Evolutionary conservation across 2,113 vertebrate species (phyloP).

Genomic region (Dendropsophus ebraccatus): DNA sequence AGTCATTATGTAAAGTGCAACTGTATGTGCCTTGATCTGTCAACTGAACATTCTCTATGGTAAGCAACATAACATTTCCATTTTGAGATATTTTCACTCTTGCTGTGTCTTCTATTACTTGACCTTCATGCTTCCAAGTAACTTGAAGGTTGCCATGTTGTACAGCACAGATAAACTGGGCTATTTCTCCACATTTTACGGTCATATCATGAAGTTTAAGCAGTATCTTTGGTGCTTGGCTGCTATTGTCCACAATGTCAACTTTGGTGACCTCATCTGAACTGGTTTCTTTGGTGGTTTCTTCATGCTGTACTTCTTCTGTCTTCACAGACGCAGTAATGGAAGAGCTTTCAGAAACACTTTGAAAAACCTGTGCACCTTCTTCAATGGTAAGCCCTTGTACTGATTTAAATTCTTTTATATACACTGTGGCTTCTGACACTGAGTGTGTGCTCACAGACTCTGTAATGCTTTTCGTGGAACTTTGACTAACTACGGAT

Average conservation of each 20-base stretch:
- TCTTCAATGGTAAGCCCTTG: constrained; percentile 70
- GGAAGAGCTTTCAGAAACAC: constrained; percentile 72
- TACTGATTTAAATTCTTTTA: constrained; percentile 74
- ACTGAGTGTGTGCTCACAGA: constrained; percentile 70
- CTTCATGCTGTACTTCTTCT: constrained; percentile 59
- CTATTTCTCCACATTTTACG: constrained; percentile 74
- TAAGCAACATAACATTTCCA: constrained; percentile 76
- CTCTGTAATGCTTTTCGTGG: constrained; percentile 76
- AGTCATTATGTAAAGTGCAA: constrained; percentile 77
- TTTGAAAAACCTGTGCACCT: constrained; percentile 75
- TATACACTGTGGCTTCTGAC: constrained; percentile 71
- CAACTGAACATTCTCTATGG: constrained; percentile 73
- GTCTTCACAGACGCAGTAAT: constrained; percentile 63
- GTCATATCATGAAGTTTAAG: constrained; percentile 78
- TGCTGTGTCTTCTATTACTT: constrained; percentile 71
- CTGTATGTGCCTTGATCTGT: constrained; percentile 82
- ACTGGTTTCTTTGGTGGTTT: constrained; percentile 62
- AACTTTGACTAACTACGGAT: constrained; percentile 83
- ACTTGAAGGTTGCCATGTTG: constrained; percentile 73
- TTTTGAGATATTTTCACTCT: constrained; percentile 75
- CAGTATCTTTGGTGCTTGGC: constrained; percentile 70
- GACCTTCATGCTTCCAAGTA: constrained; percentile 80
- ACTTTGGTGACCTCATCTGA: constrained; percentile 60
- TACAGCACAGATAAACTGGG: constrained; percentile 82
- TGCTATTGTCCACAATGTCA: constrained; percentile 49